These are phyloP conservation scores for Ectemnius continuus DNA, from an alignment of 2,888 invertebrate species.

Conservation along the genomic window DNA sequence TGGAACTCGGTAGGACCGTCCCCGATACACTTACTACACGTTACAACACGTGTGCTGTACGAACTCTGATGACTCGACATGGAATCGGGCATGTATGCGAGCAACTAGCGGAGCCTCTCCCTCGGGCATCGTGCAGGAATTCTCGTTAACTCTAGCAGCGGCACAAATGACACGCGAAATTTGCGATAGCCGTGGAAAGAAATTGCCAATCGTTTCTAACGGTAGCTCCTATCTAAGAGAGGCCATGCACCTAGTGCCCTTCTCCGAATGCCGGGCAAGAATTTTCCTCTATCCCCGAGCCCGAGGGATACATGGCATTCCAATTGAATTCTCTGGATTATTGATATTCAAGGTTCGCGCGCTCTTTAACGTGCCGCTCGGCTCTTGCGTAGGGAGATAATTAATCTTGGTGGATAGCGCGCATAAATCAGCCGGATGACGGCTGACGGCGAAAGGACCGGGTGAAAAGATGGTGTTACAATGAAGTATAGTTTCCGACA, in stretches of 20 bases:
- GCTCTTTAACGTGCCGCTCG: not conserved
- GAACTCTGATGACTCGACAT: too few species aligned
- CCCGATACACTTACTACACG: too few species aligned
- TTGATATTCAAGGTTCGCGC: constrained; percentile 11
- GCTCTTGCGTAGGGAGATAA: constrained; percentile 1
- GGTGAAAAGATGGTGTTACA: constrained; percentile 5
- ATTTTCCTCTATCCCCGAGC: not conserved
- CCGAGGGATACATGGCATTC: not conserved
- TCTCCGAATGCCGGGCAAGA: not conserved
- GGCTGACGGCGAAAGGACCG: not conserved
- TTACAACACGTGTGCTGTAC: too few species aligned
- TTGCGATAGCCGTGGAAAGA: not conserved
- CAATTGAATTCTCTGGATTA: not conserved
- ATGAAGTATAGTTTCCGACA: constrained; percentile 7
- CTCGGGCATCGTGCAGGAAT: not conserved
- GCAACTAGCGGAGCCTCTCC: not conserved
- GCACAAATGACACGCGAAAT: not conserved
- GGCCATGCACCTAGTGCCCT: not conserved
- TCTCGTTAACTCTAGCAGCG: constrained; percentile 1
- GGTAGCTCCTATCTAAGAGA: constrained; percentile 4
- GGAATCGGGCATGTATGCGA: too few species aligned
- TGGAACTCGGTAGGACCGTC: not conserved
- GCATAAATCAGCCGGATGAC: constrained; percentile 16
- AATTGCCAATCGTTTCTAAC: constrained; percentile 6
- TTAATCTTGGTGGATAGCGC: constrained; percentile 10